Evolutionary conservation across 2,797 vertebrate genomes (phyloP), one percentile per base, ranked within the genome.

Genomic region (Poliocrania exsul): DNA sequence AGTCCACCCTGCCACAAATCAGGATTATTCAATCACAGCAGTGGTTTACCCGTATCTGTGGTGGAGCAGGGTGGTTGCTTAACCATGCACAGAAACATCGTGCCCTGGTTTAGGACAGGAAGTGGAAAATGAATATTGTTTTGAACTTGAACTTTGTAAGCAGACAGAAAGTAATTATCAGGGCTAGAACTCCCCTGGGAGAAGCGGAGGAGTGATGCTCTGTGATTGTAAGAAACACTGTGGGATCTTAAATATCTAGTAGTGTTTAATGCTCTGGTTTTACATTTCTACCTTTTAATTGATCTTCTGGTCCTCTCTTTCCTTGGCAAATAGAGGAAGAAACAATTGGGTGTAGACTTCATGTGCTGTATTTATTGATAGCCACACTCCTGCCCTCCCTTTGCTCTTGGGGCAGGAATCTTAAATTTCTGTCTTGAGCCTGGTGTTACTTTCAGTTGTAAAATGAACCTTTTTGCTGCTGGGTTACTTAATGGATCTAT

Each of bases 51-150:
- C 11, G 0, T 28, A 16, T 42, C 90, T 79, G 86, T 79, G 90
- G 90, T 88, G 58, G 19, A 47, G 71, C 26, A 6, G 73, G 85
- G 31, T 92, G 49, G 61, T 81, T 73, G 5, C 92, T 91, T 80
- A 86, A 91, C 0, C 6, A 62, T 53, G 81, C 83, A 82, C 66
- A 67, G 96, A 42, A 95, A 86, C 80, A 7, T 3, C 26, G 82
- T 92, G 92, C 78, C 88, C 91, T 84, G 78, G 7, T 77, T 80
- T 58, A 92, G 90, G 81, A 64, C 60, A 84, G 95, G 95, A 97
- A 96, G 90, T 82, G 73, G 93, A 75, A 91, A 96, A 94, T 79
- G 66, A 96, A 86, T 95, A 96, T 96, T 92, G 87, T 93, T 91
- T 96, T 95, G 87, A 93, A 96, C 96, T 97, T 96, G 85, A 94